phyloP scores from a whole-genome alignment of 1,140 invertebrate genomes.

The Lethrus apterus region DNA sequence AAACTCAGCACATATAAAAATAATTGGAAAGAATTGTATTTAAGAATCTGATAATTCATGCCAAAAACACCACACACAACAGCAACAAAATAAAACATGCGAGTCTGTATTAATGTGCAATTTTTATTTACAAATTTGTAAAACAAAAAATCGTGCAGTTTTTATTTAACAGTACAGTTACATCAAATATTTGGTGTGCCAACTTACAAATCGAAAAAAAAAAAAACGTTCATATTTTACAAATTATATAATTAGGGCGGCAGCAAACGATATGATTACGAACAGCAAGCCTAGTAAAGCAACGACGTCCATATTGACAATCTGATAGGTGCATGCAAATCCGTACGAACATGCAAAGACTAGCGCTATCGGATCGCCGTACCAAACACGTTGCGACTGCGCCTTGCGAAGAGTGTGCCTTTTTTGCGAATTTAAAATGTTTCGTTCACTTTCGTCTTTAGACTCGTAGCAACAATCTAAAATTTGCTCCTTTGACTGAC shows the following conservation, averaged over 20 bases:
- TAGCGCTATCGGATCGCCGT: conserved; percentile 47
- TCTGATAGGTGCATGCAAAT: conserved; percentile 54
- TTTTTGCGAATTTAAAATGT: too few relatives aligned
- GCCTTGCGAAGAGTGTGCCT: conserved; percentile 12
- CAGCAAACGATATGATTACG: conserved; percentile 59
- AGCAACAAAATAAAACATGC: background rate
- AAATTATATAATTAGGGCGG: conserved; percentile 44
- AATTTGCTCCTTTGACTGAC: background rate
- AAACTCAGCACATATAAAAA: too few relatives aligned
- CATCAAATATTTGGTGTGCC: background rate
- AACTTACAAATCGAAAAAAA: background rate
- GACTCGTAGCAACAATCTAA: background rate
- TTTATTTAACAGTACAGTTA: background rate
- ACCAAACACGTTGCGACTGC: conserved; percentile 39
- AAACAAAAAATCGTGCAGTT: background rate
- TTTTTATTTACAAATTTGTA: background rate
- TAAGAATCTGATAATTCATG: too few relatives aligned
- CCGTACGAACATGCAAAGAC: conserved; percentile 58
- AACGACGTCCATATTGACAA: conserved; percentile 56
- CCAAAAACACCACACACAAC: background rate
- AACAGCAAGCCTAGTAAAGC: conserved; percentile 59
- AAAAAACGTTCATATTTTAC: background rate
- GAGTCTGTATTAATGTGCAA: background rate
- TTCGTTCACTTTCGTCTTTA: too few relatives aligned
- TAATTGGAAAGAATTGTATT: too few relatives aligned